Evolutionary conservation across 2,888 invertebrate genomes (phyloP).

Genomic region (Scaptomyza cyrtandrae): DNA sequence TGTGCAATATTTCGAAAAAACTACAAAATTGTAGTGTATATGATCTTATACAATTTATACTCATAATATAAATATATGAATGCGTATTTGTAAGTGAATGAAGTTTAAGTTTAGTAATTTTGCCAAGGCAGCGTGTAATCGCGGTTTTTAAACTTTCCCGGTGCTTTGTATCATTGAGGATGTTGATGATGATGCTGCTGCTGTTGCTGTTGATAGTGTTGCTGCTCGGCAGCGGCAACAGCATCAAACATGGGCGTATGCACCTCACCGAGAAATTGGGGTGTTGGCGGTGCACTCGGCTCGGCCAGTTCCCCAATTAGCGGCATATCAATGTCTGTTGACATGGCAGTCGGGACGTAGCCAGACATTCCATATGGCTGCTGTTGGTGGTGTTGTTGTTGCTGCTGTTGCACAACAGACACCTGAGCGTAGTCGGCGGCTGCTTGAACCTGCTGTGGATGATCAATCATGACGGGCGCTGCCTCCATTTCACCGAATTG

Average conservation of each 20-base stretch:
- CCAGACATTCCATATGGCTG: constrained; percentile 63
- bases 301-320: constrained; percentile 80
- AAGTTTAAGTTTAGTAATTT: constrained; percentile 61
- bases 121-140: constrained; percentile 80
- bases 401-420: constrained; percentile 62
- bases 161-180: constrained; percentile 68
- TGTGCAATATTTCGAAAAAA: constrained; percentile 56
- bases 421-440: constrained; percentile 62
- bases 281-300: constrained; percentile 81
- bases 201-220: constrained; percentile 80
- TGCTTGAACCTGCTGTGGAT: constrained; percentile 63
- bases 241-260: constrained; percentile 83
- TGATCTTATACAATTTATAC: constrained; percentile 40
- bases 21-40: constrained; percentile 44
- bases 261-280: constrained; percentile 81
- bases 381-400: constrained; percentile 73
- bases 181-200: constrained; percentile 75
- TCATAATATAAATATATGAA: constrained; percentile 26
- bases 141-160: constrained; percentile 72
- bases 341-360: constrained; percentile 58
- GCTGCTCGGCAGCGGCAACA: constrained; percentile 81
- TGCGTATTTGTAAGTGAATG: constrained; percentile 27
- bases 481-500: constrained; percentile 83
- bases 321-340: constrained; percentile 81
- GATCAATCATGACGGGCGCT: constrained; percentile 70